These are phyloP conservation scores for Lycocerus yunnanus DNA, from an alignment of 2,888 invertebrate species.

Conservation along the genomic window DNA sequence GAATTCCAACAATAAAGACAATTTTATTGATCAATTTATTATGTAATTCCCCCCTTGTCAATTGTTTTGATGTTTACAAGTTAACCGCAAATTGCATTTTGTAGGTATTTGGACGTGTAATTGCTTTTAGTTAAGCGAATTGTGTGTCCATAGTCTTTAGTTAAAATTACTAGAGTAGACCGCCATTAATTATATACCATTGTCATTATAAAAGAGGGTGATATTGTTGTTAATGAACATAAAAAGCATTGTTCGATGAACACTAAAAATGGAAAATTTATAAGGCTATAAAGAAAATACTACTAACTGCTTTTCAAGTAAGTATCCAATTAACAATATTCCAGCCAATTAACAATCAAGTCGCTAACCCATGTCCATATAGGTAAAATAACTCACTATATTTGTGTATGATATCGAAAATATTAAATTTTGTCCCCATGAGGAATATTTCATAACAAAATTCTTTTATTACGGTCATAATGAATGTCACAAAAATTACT, in stretches of 20 bases:
- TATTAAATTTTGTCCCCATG: background rate
- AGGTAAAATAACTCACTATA: too few relatives aligned
- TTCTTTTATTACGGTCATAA: background rate
- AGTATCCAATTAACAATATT: background rate
- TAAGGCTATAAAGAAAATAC: slow-evolving; percentile 7
- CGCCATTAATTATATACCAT: slow-evolving; percentile 24
- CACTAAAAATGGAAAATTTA: slow-evolving; percentile 10
- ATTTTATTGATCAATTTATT: background rate
- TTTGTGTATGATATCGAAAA: too few relatives aligned
- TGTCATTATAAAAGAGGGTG: slow-evolving; percentile 19
- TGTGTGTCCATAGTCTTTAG: slow-evolving; percentile 25
- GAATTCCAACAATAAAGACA: background rate
- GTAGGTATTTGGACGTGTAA: slow-evolving; percentile 27
- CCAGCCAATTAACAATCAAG: background rate
- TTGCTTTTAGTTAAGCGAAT: slow-evolving; percentile 30
- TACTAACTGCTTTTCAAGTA: background rate
- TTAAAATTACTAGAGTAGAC: slow-evolving; percentile 20
- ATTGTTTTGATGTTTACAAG: slow-evolving; percentile 5
- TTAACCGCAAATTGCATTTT: slow-evolving; percentile 18
- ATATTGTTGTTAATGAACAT: slow-evolving; percentile 17
- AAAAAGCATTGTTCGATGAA: slow-evolving; percentile 17
- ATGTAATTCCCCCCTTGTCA: background rate
- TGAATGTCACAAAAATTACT: background rate
- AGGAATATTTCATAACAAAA: background rate
- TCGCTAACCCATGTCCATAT: background rate